Percentiles rank a stretch among this genome's conserved stretches.
Evolutionary conservation across 1,140 invertebrate species (phyloP).

Genomic region (Plectrocnemia conspersa): DNA sequence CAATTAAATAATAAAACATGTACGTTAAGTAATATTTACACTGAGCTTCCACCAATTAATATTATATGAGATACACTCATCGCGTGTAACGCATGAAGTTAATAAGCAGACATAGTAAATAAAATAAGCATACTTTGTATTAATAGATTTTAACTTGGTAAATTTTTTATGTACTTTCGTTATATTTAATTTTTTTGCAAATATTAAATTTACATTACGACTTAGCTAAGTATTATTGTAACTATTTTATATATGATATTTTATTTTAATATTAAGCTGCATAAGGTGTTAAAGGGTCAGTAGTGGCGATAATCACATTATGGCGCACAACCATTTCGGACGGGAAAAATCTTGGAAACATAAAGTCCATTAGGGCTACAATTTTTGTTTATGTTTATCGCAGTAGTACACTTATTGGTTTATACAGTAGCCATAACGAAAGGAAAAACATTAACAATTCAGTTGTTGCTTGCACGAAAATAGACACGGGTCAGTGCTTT

Average conservation of each 20-base stretch:
- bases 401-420: no score
- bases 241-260: constrained; percentile 5
- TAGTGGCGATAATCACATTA: constrained; percentile 16
- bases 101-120: background rate
- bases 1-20: no score
- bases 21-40: no score
- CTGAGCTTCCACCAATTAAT: no score
- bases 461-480: no score
- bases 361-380: constrained; percentile 14
- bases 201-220: background rate
- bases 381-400: no score
- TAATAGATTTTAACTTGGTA: background rate
- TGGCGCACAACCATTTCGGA: constrained; percentile 1
- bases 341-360: constrained; percentile 15
- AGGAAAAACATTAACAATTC: no score
- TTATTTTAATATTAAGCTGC: background rate
- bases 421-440: no score
- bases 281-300: constrained; percentile 10
- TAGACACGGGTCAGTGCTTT: no score
- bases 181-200: background rate
- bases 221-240: background rate
- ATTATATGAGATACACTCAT: no score
- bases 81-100: background rate
- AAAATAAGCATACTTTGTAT: background rate
- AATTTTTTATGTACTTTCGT: no score